phyloP scores from a whole-genome alignment of 2,113 vertebrate genomes.

The Platichthys flesus region DNA sequence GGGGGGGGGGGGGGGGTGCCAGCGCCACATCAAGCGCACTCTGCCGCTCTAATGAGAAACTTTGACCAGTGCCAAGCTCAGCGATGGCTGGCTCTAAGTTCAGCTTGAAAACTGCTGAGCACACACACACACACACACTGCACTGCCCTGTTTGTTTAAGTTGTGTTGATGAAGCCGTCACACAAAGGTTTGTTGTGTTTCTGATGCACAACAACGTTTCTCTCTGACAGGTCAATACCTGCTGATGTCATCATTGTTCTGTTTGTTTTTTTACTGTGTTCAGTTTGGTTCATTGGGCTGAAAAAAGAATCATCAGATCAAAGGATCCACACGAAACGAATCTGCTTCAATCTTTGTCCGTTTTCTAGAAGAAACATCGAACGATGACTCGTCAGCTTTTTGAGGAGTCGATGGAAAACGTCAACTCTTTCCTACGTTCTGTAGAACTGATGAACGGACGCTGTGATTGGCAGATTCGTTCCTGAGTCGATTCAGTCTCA shows the following conservation, averaged over 20 bases:
- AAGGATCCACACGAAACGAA: not conserved
- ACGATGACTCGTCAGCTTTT: not conserved
- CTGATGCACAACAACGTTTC: not conserved
- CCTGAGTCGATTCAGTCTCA: no score
- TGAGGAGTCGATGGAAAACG: no score
- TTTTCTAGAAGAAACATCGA: not conserved
- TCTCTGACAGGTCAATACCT: constrained; percentile 1
- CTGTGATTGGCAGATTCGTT: no score
- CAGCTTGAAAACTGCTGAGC: constrained; percentile 45
- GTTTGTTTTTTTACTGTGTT: not conserved
- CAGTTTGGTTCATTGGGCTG: constrained; percentile 2
- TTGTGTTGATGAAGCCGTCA: not conserved
- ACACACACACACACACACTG: constrained; percentile 27
- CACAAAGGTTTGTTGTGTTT: no score
- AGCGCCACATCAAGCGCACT: not conserved
- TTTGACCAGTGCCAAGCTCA: constrained; percentile 62
- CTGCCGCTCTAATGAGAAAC: constrained; percentile 46
- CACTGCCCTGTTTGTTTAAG: constrained; percentile 11
- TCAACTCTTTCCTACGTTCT: no score
- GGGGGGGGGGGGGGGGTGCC: not conserved
- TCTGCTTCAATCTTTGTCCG: not conserved
- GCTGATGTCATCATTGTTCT: constrained; percentile 33
- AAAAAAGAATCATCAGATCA: not conserved
- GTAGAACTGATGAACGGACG: no score
- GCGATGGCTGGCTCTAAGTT: constrained; percentile 42